phyloP scores from a whole-genome alignment of 2,888 invertebrate species.

The Steinernema carpocapsae region DNA sequence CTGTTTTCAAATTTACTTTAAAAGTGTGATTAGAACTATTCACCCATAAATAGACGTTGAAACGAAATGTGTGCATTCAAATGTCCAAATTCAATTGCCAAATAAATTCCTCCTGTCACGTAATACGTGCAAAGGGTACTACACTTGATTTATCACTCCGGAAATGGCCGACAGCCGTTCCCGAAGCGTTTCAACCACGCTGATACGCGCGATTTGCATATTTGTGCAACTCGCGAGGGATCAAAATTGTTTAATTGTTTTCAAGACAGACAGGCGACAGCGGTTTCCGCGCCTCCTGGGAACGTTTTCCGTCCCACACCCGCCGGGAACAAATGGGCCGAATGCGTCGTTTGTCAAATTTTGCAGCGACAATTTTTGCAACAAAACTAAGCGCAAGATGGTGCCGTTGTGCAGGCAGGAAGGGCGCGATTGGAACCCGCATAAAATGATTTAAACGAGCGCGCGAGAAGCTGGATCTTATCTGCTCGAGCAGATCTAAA shows the following conservation, averaged over 20 bases:
- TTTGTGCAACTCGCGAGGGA: constrained; percentile 34
- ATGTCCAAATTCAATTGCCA: background rate
- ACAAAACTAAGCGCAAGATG: constrained; percentile 12
- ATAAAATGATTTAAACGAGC: constrained; percentile 32
- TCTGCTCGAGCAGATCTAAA: background rate
- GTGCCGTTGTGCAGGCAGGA: background rate
- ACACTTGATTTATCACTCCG: too few relatives aligned
- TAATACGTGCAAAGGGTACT: too few relatives aligned
- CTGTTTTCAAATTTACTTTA: too few relatives aligned
- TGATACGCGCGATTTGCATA: constrained; percentile 24
- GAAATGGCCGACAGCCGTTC: background rate
- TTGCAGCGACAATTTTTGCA: constrained; percentile 30
- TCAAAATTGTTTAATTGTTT: constrained; percentile 35
- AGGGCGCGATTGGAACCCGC: background rate
- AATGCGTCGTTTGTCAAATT: constrained; percentile 31
- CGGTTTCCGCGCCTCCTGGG: constrained; percentile 15
- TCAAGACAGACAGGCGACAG: constrained; percentile 33
- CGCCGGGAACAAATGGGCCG: constrained; percentile 19
- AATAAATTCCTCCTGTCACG: too few relatives aligned
- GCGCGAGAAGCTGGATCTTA: background rate
- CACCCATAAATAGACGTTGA: too few relatives aligned
- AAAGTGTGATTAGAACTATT: too few relatives aligned
- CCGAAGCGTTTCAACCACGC: background rate
- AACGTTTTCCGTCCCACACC: background rate
- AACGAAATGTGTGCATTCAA: too few relatives aligned